Evolutionary conservation across 2,113 vertebrate species (phyloP).

Genomic region (Spermophilus dauricus): DNA sequence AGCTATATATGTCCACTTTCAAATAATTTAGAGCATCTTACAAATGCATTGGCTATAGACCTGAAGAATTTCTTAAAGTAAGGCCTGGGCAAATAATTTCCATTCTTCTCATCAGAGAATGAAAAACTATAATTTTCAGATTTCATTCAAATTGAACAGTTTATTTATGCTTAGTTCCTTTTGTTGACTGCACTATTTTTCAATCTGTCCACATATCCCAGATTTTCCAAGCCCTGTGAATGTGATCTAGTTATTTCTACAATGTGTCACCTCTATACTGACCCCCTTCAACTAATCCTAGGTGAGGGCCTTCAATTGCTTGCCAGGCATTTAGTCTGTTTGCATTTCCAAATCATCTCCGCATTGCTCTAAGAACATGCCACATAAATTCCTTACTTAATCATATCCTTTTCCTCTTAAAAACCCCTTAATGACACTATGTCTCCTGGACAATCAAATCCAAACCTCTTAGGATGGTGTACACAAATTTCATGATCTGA

Average conservation of each 20-base stretch:
- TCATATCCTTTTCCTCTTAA: constrained; percentile 54
- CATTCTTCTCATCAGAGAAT: background rate
- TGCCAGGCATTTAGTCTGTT: background rate
- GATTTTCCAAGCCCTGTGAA: background rate
- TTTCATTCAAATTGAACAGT: background rate
- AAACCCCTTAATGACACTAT: background rate
- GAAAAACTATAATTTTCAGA: background rate
- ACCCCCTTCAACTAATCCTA: background rate
- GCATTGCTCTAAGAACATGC: background rate
- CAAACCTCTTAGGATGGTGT: background rate
- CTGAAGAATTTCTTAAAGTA: background rate
- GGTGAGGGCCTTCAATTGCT: background rate
- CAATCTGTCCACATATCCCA: background rate
- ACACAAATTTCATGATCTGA: background rate
- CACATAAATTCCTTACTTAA: constrained; percentile 42
- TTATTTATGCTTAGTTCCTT: background rate
- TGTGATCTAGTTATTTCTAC: background rate
- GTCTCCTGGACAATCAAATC: constrained; percentile 11
- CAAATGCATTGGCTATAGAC: background rate
- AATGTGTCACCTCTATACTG: background rate
- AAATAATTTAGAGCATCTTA: background rate
- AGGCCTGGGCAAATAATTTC: background rate
- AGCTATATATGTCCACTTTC: background rate
- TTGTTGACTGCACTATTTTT: background rate
- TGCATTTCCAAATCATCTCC: background rate